Evolutionary conservation across 2,113 vertebrate species (phyloP).

Genomic region (Phyllostomus discolor): DNA sequence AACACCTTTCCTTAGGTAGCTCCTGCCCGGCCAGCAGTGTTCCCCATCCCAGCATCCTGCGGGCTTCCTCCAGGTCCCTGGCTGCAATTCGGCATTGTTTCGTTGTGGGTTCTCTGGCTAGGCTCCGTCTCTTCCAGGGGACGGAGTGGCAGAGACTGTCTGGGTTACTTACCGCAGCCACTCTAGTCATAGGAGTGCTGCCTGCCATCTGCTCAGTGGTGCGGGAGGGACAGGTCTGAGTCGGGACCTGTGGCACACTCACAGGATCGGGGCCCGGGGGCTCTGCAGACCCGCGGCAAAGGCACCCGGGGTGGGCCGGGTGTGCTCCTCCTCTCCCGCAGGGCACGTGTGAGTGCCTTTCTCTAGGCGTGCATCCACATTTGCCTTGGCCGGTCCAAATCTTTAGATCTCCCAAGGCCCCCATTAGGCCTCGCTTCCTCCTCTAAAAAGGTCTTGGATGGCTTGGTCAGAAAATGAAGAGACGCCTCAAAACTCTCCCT

Average conservation of each 20-base stretch:
- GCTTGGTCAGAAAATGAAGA: neutral
- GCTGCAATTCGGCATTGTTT: neutral
- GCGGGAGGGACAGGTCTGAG: neutral
- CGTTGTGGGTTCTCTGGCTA: neutral
- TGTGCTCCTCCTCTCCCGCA: accelerated
- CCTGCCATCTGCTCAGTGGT: neutral
- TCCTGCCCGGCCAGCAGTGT: neutral
- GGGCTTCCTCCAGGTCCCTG: neutral
- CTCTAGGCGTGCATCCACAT: neutral
- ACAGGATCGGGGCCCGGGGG: neutral
- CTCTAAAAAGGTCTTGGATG: neutral
- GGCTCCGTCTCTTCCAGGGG: neutral
- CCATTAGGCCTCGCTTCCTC: neutral
- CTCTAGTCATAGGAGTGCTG: neutral
- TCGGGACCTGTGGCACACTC: neutral
- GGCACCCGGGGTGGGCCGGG: too few species aligned
- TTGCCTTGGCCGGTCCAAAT: neutral
- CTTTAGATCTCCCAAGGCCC: neutral
- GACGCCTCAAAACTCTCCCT: neutral
- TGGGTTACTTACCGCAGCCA: neutral
- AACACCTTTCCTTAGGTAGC: neutral
- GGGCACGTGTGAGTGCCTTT: neutral
- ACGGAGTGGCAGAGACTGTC: neutral
- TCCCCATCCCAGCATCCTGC: neutral
- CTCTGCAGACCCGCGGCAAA: neutral